Conservation (phyloP, 2,797 vertebrate genomes). For the Pantherophis alleghaniensis region DNA sequence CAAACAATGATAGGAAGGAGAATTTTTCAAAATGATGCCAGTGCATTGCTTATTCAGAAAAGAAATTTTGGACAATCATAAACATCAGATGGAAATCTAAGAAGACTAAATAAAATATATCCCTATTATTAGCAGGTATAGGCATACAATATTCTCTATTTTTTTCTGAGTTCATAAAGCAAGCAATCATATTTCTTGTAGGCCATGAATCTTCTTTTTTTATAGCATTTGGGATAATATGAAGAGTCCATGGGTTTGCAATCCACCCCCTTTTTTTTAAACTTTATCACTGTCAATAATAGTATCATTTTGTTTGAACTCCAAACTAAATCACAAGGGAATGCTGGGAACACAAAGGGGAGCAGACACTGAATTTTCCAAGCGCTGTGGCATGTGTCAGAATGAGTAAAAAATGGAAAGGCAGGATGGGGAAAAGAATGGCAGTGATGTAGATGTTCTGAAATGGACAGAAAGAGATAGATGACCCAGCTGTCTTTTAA, state of each 20-base stretch:
- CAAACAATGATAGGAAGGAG: background rate
- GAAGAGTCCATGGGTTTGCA: background rate
- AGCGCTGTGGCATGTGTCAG: background rate
- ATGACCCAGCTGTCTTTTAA: slow-evolving; percentile 4
- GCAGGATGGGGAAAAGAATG: background rate
- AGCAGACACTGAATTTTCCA: background rate
- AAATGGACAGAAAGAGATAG: slow-evolving; percentile 21
- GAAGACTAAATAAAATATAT: slow-evolving; percentile 17
- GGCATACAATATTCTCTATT: background rate
- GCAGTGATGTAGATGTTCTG: background rate
- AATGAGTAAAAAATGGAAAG: background rate
- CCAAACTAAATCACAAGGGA: background rate
- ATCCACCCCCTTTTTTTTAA: background rate
- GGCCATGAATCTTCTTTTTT: slow-evolving; percentile 6
- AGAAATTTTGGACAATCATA: slow-evolving; percentile 30
- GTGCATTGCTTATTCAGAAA: background rate
- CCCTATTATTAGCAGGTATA: background rate
- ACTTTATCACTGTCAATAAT: slow-evolving; percentile 17
- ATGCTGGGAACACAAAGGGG: background rate
- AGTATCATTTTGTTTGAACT: slow-evolving; percentile 1
- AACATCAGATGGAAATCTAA: slow-evolving; percentile 18
- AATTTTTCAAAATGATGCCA: background rate
- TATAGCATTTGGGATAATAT: background rate
- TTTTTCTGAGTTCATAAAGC: background rate
- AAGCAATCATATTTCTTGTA: background rate